These are phyloP conservation scores for Steatornis caripensis DNA, from an alignment of 2,113 vertebrate genomes.

Conservation along the genomic window DNA sequence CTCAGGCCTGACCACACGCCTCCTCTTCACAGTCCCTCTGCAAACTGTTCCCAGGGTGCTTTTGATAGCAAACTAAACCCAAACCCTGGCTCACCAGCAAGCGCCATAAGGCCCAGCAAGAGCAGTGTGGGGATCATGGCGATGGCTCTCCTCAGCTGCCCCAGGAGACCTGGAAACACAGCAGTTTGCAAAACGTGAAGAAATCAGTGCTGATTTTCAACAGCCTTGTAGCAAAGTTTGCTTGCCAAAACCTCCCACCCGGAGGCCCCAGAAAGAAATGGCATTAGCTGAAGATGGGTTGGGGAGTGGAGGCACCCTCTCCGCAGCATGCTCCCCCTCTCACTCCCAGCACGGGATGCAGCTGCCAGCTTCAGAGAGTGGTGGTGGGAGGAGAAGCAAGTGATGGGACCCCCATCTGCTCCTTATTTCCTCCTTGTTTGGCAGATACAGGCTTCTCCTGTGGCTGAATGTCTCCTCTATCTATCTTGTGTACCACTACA, in stretches of 20 bases:
- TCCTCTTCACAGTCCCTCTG: background rate
- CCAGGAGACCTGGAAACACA: slow-evolving; percentile 74
- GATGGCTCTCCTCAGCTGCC: slow-evolving; percentile 6
- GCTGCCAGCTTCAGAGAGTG: background rate
- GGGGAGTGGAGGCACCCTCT: background rate
- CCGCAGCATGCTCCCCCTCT: rapidly evolving
- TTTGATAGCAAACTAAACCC: background rate
- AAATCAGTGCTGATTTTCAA: background rate
- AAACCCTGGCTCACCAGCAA: slow-evolving; percentile 34
- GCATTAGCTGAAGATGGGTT: background rate
- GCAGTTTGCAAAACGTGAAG: slow-evolving; percentile 3
- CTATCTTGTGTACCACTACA: background rate
- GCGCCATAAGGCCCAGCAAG: slow-evolving; percentile 50
- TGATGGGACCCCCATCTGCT: background rate
- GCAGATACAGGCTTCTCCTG: background rate
- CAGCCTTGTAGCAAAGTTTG: background rate
- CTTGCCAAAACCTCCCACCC: background rate
- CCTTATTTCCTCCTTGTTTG: background rate
- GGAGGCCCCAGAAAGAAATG: background rate
- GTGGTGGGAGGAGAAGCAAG: background rate
- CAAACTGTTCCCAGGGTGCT: background rate
- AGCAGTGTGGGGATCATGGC: slow-evolving; percentile 36
- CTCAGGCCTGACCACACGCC: background rate
- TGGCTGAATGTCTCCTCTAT: background rate
- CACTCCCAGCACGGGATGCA: background rate